Evolutionary conservation across 2,113 vertebrate genomes (phyloP), one percentile per base, ranked within the genome.

Genomic region (Corapipo altera): DNA sequence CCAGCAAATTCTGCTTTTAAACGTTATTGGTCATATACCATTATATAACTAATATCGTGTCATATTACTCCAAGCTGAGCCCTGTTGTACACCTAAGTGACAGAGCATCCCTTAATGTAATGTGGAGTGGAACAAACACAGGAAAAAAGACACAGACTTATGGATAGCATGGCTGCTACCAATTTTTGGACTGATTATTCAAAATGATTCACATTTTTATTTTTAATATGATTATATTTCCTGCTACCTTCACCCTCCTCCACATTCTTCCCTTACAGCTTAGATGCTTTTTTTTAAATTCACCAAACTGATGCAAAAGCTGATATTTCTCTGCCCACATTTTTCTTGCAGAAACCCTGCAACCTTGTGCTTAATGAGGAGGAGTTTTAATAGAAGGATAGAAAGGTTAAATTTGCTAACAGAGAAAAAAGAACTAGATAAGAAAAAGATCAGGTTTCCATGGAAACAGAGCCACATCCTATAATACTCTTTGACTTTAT

Each of bases 321-420:
- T 89, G 93, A 61, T 96, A 84, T 91, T 97, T 87, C 49, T 75
- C 92, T 97, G 92, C 93, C 93, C 86, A 93, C 73, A 24, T 51
- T 96, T 96, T 93, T 96, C 90, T 92, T 94, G 80, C 88, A 95
- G 85, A 94, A 95, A 83, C 75, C 92, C 77, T 95, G 82, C 85
- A 96, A 97, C 93, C 49, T 88, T 92, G 65, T 77, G 65, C 85
- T 96, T 96, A 95, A 97, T 96, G 96, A 97, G 91, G 83, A 92
- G 89, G 95, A 97, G 84, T 97, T 96, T 93, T 95, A 97, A 96
- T 79, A 92, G 96, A 94, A 89, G 72, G 93, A 97, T 84, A 95
- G 91, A 94, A 78, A 91, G 89, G 96, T 97, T 97, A 95, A 96
- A 97, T 51, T 91, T 84, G 89, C 80, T 95, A 95, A 97, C 89